Conservation (phyloP, 2,113 vertebrate genomes). For the Pygoscelis adeliae region DNA sequence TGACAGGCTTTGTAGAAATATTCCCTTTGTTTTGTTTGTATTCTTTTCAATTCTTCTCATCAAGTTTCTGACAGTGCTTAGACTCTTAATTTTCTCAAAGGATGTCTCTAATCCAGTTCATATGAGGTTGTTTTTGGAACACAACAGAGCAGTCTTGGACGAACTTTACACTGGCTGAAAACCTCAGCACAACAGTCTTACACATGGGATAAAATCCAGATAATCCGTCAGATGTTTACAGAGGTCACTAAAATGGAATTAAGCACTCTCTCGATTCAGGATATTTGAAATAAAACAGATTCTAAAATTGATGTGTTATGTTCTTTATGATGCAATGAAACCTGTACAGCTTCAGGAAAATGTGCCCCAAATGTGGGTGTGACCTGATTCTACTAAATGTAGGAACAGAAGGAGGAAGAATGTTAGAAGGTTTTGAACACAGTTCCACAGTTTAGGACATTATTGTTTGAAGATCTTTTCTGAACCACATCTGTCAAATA, state of each 20-base stretch:
- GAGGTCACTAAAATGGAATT: conserved; percentile 69
- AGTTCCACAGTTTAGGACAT: background rate
- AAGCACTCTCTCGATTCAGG: conserved; percentile 42
- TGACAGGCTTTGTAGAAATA: conserved; percentile 59
- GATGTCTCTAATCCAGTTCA: conserved; percentile 56
- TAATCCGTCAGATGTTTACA: conserved; percentile 72
- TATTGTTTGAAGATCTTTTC: background rate
- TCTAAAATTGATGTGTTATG: conserved; percentile 32
- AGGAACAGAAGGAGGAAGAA: background rate
- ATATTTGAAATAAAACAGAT: conserved; percentile 62
- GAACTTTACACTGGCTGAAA: conserved; percentile 55
- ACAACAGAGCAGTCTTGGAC: background rate
- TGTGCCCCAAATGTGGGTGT: background rate
- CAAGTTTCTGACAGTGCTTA: conserved; percentile 59
- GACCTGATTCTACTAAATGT: background rate
- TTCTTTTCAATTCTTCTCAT: conserved; percentile 55
- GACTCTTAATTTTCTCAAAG: conserved; percentile 63
- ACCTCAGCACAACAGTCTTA: conserved; percentile 56
- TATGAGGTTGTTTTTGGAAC: conserved; percentile 52
- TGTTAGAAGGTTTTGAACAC: background rate
- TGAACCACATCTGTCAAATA: background rate
- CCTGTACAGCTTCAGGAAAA: conserved; percentile 61
- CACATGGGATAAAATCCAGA: conserved; percentile 63
- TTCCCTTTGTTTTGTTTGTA: conserved; percentile 34
- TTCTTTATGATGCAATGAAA: conserved; percentile 44